These are phyloP conservation scores for Vesta saturnalis DNA, from an alignment of 2,888 invertebrate genomes.

Conservation along the genomic window DNA sequence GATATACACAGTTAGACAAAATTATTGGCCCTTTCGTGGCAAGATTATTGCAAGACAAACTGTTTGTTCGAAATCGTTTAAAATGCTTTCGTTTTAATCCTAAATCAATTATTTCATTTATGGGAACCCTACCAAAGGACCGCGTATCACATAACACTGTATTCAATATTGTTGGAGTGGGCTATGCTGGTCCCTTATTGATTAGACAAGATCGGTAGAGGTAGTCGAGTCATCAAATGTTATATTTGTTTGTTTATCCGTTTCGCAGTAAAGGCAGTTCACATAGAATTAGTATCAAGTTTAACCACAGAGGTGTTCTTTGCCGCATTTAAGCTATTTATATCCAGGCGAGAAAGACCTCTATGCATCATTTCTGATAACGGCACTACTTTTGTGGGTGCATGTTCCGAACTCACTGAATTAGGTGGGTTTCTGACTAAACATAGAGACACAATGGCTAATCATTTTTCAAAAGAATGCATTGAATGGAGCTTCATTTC, in stretches of 20 bases:
- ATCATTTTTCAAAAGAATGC: background rate
- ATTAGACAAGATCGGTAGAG: slow-evolving; percentile 38
- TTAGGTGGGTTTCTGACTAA: no score
- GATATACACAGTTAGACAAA: background rate
- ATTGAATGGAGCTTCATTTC: background rate
- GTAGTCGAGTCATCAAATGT: slow-evolving; percentile 35
- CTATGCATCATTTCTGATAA: slow-evolving; percentile 51
- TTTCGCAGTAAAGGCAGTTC: slow-evolving; percentile 48
- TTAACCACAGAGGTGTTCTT: slow-evolving; percentile 51
- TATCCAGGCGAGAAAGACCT: slow-evolving; percentile 48
- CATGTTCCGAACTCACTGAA: no score
- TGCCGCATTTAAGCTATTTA: slow-evolving; percentile 49
- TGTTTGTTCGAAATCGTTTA: background rate
- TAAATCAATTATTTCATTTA: no score
- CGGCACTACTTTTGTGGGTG: slow-evolving; percentile 54
- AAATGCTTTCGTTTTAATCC: no score
- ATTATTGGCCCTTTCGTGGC: background rate
- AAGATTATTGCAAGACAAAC: background rate
- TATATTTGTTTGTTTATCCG: slow-evolving; percentile 51
- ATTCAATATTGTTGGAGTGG: slow-evolving; percentile 35
- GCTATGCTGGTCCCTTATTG: slow-evolving; percentile 46
- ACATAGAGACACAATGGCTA: background rate
- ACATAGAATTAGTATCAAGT: slow-evolving; percentile 51
- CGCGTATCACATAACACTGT: background rate
- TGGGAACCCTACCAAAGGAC: slow-evolving; percentile 18